Evolutionary conservation across 2,797 vertebrate species (phyloP), one percentile per base, ranked within the genome.

Genomic region (Setipinna tenuifilis): DNA sequence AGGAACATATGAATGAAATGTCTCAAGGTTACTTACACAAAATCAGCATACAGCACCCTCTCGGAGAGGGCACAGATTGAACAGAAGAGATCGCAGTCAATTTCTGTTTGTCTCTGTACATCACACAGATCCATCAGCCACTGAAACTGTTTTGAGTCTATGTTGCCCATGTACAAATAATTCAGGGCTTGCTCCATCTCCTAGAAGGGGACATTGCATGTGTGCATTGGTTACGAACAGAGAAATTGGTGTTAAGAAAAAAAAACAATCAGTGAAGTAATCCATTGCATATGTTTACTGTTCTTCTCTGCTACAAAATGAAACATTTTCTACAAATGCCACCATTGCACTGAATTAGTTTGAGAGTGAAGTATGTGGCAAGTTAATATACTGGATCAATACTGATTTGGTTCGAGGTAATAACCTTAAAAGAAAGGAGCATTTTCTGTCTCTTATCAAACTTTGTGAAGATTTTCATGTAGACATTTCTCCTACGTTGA

Each of bases 21-120:
- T 28, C 44, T 25, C 59, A 83, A 31, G 41, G 9, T 14, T 44
- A 82, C 85, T 86, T 35, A 83, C 85, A 71, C 61, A 28, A 82
- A 58, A 21, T 44, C 85, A 89, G 91, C 89, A 90, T 85, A 83
- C 87, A 91, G 88, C 81, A 91, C 86, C 82, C 68, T 23, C 82
- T 88, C 82, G 31, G 71, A 81, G 50, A 75, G 82, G 58, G 82
- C 65, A 16, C 65, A 84, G 31, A 46, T 54, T 11, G 75, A 25
- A 19, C 75, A 81, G 54, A 84, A 57, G 12, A 68, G 19, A 1
- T 48, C 7, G 5, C 83, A n/a, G 83, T 86, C 83, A 19, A 82
- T 84, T n/a, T 31, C 71, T 16, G 83, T 61, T 28, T 41, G n/a
- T 12, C 19, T 50, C 17, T 84, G 35, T 14, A 61, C 83, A 28